These are phyloP conservation scores for Colaptes auratus DNA, from an alignment of 2,113 vertebrate genomes.

Conservation along the genomic window DNA sequence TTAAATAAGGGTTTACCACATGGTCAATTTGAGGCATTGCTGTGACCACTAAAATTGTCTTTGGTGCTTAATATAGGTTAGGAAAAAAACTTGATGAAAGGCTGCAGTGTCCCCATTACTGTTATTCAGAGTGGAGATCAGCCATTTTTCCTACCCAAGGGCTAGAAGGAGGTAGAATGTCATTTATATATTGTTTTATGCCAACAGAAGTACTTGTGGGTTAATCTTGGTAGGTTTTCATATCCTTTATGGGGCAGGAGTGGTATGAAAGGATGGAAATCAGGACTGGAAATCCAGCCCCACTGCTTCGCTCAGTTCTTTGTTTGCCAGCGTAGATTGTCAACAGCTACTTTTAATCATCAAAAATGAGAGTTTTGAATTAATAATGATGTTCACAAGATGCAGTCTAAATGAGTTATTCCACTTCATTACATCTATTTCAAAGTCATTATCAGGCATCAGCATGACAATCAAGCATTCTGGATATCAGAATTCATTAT, in stretches of 20 bases:
- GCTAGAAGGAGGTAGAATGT: neutral
- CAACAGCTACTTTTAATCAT: neutral
- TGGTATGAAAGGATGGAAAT: neutral
- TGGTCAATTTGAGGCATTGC: neutral
- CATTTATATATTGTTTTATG: neutral
- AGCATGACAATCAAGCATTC: neutral
- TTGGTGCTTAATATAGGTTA: neutral
- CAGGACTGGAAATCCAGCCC: neutral
- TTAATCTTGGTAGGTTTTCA: neutral
- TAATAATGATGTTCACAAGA: slow-evolving; percentile 28
- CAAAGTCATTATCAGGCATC: neutral
- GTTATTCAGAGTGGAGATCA: neutral
- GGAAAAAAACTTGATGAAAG: neutral
- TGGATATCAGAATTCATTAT: neutral
- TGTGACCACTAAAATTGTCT: neutral
- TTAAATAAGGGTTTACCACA: too few species aligned
- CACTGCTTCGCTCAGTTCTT: neutral
- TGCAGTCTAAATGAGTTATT: slow-evolving; percentile 28
- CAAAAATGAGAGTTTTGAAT: neutral
- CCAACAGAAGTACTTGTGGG: neutral
- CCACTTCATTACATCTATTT: slow-evolving; percentile 30
- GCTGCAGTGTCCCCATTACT: neutral
- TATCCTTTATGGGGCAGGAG: neutral
- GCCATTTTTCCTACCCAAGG: neutral
- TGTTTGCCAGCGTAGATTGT: neutral